Evolutionary conservation across 2,888 invertebrate genomes (phyloP), one percentile per base, ranked within the genome.

Genomic region (Poecilobothrus nobilitatus): DNA sequence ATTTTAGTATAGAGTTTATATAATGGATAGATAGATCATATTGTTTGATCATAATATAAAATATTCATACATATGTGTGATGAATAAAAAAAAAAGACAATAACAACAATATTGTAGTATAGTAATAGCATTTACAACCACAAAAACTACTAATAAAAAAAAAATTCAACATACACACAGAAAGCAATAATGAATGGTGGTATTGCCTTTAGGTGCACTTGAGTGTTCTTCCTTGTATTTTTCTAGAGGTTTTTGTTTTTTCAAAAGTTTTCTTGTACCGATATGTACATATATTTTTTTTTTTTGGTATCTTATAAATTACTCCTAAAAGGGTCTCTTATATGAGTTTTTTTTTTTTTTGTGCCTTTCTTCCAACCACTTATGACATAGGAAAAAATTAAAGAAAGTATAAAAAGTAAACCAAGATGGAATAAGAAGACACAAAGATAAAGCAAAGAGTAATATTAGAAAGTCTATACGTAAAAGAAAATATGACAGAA

Each of bases 121-220:
- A 53, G 15, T 53, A 53, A 18, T n/a, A 18, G 15, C 53, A 53
- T 27, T 27, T 27, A 27, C 27, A 27, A 27, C 27, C 27, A 27
- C 27, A 27, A 27, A 27, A 27, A 27, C 27, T 27, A 27, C 27
- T 27, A 27, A 27, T 27, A 27, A 27, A 37, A 37, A 5, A 37
- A 37, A 8, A 5, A 37, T 37, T 1, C 12, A 27, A 37, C 12
- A 37, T 37, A 12, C 12, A 37, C 7, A 37, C 1, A 53, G 53
- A 53, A 27, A 53, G 53, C 53, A 53, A 53, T 53, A 53, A 53
- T 53, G 53, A 53, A 18, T 53, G 53, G 53, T 53, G 53, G 53
- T 53, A 53, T 53, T 53, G 53, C 53, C 53, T 9, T 9, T 53
- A 53, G 53, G 53, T n/a, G 53, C 53, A 53, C 53, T 53, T 53